Evolutionary conservation across 2,113 vertebrate genomes (phyloP).

Genomic region (Paratilapia polleni): DNA sequence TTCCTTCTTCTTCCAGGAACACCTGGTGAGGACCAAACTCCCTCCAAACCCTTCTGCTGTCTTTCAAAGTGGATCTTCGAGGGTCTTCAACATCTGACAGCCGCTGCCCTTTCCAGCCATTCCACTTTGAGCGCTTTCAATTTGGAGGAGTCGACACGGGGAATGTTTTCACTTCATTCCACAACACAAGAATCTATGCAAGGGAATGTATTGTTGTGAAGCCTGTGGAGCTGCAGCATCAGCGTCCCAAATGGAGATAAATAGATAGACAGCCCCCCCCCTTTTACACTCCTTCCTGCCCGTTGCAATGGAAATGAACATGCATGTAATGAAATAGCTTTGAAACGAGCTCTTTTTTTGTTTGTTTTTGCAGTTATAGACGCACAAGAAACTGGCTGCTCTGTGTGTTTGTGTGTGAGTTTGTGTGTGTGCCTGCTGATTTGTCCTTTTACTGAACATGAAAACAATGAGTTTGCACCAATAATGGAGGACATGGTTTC

Average conservation of each 20-base stretch:
- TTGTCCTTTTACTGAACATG: conserved; percentile 36
- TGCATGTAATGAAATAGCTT: conserved; percentile 75
- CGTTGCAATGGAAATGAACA: conserved; percentile 60
- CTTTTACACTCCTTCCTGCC: conserved; percentile 21
- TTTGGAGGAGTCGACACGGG: conserved; percentile 19
- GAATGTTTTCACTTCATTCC: conserved; percentile 59
- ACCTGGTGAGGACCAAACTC: conserved; percentile 87
- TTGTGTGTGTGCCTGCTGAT: conserved; percentile 41
- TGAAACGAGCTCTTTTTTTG: conserved; percentile 9
- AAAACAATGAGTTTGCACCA: conserved; percentile 22
- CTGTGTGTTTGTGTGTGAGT: conserved; percentile 27
- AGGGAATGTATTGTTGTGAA: conserved; percentile 62
- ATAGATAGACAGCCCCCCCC: not conserved
- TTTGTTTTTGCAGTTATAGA: conserved; percentile 47
- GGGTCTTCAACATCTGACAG: conserved; percentile 89
- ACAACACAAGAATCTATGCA: conserved; percentile 80
- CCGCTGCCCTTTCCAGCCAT: not conserved
- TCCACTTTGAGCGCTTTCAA: conserved; percentile 25
- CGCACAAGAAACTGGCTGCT: conserved; percentile 60
- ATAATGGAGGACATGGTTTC: conserved; percentile 4
- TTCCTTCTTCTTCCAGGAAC: conserved; percentile 78
- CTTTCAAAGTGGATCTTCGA: conserved; percentile 86
- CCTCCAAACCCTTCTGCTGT: conserved; percentile 92
- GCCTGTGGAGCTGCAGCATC: conserved; percentile 31
- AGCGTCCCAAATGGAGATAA: conserved; percentile 20